Percentiles rank a stretch among this genome's conserved stretches.
These are phyloP conservation scores for Takifugu flavidus DNA, from an alignment of 2,113 vertebrate species.

Conservation along the genomic window DNA sequence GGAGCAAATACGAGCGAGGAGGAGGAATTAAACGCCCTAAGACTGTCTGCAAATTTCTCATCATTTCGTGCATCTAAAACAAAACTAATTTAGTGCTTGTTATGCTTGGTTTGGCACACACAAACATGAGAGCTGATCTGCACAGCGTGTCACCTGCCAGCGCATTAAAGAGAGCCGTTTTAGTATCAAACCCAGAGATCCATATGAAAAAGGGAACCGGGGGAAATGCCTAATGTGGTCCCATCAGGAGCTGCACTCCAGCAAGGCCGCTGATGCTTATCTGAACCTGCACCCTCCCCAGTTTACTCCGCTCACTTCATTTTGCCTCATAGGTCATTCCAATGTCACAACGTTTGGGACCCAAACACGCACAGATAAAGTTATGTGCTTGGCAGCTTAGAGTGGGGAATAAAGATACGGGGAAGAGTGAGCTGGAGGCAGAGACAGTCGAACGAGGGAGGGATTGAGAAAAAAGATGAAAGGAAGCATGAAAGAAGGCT, in stretches of 20 bases:
- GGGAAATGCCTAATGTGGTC: constrained; percentile 42
- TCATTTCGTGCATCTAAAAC: constrained; percentile 74
- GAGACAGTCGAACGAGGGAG: constrained; percentile 36
- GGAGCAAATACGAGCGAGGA: constrained; percentile 45
- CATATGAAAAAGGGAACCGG: constrained; percentile 53
- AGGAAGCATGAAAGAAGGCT: constrained; percentile 40
- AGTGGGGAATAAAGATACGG: constrained; percentile 50
- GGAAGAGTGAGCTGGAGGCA: constrained; percentile 44
- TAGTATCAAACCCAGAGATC: constrained; percentile 44
- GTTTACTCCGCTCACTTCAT: constrained; percentile 21
- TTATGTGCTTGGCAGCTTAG: constrained; percentile 46
- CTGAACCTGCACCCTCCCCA: constrained; percentile 26
- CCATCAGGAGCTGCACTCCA: constrained; percentile 55
- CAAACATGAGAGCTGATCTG: constrained; percentile 58
- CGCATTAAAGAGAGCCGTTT: constrained; percentile 65
- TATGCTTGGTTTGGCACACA: constrained; percentile 66
- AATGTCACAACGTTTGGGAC: constrained; percentile 46
- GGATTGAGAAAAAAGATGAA: constrained; percentile 54
- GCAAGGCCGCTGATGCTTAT: constrained; percentile 42
- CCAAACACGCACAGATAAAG: constrained; percentile 49
- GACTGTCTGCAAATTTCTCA: constrained; percentile 63
- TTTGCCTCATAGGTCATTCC: constrained; percentile 51
- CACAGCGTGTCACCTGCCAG: constrained; percentile 55
- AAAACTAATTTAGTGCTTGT: constrained; percentile 73
- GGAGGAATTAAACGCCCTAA: constrained; percentile 20